Evolutionary conservation across 2,113 vertebrate genomes (phyloP).

Genomic region (Canis aureus): DNA sequence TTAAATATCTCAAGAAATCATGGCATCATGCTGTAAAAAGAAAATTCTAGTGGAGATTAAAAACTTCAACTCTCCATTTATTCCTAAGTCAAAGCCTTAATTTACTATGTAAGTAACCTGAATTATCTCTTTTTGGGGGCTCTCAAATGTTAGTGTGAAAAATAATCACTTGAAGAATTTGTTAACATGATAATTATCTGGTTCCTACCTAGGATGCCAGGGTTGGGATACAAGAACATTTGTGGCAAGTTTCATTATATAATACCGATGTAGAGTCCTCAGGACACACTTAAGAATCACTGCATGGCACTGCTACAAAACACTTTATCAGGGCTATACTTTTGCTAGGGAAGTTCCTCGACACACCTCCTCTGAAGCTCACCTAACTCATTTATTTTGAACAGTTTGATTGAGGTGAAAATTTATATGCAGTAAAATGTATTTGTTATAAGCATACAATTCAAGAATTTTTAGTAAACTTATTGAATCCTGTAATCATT

Average conservation of each 20-base stretch:
- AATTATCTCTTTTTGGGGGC: background rate
- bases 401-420: background rate
- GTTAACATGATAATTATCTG: background rate
- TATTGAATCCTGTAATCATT: background rate
- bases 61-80: background rate
- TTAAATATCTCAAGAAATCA: background rate
- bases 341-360: background rate
- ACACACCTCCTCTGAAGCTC: background rate
- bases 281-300: background rate
- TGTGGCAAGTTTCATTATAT: background rate
- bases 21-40: background rate
- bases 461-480: background rate
- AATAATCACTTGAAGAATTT: conserved; percentile 10
- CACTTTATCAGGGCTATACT: background rate
- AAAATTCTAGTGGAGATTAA: background rate
- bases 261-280: background rate
- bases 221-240: background rate
- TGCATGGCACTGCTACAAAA: background rate
- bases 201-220: background rate
- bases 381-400: background rate
- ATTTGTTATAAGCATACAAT: background rate
- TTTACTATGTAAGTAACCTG: background rate
- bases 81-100: background rate
- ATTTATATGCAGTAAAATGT: background rate
- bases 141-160: conserved; percentile 15